These are phyloP conservation scores for Grantiella picta DNA, from an alignment of 2,113 vertebrate genomes.

Conservation along the genomic window DNA sequence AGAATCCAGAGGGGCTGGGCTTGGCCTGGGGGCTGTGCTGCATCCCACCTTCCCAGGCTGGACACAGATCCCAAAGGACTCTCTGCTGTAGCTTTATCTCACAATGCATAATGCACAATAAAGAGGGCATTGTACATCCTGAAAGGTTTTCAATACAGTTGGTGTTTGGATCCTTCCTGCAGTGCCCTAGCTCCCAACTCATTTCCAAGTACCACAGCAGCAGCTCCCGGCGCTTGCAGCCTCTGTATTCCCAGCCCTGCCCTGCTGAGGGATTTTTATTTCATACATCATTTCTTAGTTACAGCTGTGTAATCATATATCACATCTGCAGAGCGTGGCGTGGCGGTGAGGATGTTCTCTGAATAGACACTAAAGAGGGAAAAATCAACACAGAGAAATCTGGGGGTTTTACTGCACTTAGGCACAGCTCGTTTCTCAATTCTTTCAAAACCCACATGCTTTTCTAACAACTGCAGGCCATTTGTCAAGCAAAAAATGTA, in stretches of 20 bases:
- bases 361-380: slow-evolving; percentile 10
- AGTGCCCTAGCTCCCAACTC: not conserved
- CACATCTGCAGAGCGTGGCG: not conserved
- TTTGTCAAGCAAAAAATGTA: slow-evolving; percentile 9
- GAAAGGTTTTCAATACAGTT: not conserved
- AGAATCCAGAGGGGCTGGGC: not conserved
- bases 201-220: not conserved
- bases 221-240: not conserved
- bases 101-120: not conserved
- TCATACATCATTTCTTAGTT: slow-evolving; percentile 36
- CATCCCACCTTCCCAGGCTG: not conserved
- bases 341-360: not conserved
- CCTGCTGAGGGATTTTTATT: slow-evolving; percentile 24
- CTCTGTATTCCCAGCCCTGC: not conserved
- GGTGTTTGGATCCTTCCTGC: not conserved
- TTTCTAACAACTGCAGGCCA: not conserved
- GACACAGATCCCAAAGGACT: not conserved
- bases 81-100: not conserved
- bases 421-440: not conserved
- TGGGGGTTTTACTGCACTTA: not conserved
- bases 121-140: not conserved
- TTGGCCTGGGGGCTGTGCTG: not conserved
- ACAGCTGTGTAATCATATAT: slow-evolving; percentile 42
- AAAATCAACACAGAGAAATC: not conserved
- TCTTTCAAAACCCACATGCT: not conserved